Evolutionary conservation across 2,888 invertebrate genomes (phyloP).

Genomic region (Lochmaea capreae): DNA sequence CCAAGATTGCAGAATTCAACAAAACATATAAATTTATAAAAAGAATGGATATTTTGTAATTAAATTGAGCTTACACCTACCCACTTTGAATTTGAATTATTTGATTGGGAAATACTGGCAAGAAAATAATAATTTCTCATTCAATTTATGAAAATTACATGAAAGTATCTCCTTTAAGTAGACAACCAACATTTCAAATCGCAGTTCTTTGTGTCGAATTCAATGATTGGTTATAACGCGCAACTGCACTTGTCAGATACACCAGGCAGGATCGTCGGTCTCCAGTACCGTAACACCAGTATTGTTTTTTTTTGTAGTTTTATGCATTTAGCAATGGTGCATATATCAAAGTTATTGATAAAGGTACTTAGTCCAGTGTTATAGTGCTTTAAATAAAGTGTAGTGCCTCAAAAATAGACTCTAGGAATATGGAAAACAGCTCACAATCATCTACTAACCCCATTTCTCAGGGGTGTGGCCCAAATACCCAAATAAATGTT

Average conservation of each 20-base stretch:
- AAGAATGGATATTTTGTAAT: background rate
- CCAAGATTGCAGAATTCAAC: background rate
- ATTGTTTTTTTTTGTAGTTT: constrained; percentile 57
- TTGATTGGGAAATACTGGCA: background rate
- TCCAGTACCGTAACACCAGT: constrained; percentile 60
- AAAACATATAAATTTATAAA: background rate
- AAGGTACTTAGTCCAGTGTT: constrained; percentile 48
- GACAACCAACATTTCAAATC: constrained; percentile 23
- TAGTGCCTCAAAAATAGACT: constrained; percentile 50
- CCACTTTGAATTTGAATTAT: background rate
- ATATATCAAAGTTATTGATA: constrained; percentile 50
- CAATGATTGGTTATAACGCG: constrained; percentile 36
- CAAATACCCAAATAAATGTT: constrained; percentile 65
- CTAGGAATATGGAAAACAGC: constrained; percentile 63
- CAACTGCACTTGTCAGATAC: constrained; percentile 49
- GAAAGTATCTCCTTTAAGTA: constrained; percentile 10
- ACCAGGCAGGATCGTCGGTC: constrained; percentile 49
- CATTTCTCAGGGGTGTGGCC: constrained; percentile 67
- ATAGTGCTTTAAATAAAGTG: constrained; percentile 52
- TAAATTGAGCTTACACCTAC: background rate
- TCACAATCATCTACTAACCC: constrained; percentile 65
- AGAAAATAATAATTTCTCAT: background rate
- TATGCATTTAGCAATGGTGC: constrained; percentile 57
- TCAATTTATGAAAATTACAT: background rate
- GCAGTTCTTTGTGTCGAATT: constrained; percentile 44